Percentiles rank a stretch among this genome's conserved stretches.
phyloP scores from a whole-genome alignment of 2,113 vertebrate genomes.

The Myrmophylax atrothorax region DNA sequence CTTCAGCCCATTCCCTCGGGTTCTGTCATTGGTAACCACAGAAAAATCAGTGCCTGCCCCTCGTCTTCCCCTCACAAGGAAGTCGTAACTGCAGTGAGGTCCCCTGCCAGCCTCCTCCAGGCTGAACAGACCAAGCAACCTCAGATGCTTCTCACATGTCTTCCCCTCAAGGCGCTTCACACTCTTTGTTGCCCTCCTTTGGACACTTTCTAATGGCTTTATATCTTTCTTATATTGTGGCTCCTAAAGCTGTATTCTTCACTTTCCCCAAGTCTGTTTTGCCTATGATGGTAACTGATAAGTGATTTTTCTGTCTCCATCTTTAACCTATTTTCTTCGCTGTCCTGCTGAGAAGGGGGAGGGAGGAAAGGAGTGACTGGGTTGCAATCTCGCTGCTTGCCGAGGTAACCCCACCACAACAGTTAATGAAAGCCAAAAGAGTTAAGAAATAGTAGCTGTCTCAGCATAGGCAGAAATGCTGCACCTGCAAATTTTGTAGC shows the following conservation, averaged over 20 bases:
- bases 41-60: neutral
- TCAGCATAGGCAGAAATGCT: neutral
- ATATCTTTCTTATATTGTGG: fast-evolving
- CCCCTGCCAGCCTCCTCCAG: neutral
- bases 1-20: fast-evolving
- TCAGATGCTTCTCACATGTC: neutral
- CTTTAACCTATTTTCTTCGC: fast-evolving
- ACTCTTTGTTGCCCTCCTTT: fast-evolving
- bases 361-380: neutral
- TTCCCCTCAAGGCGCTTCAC: neutral
- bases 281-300: neutral
- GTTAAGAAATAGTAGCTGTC: neutral
- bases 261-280: neutral
- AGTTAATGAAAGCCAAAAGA: neutral
- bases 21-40: neutral
- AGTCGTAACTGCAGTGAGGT: neutral
- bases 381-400: neutral
- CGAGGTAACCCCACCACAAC: neutral
- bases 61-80: neutral
- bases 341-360: neutral
- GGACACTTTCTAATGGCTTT: neutral
- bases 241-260: neutral
- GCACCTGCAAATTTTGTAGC: neutral
- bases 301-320: neutral
- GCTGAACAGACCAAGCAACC: neutral